These are phyloP conservation scores for Agapornis roseicollis DNA, from an alignment of 2,113 vertebrate species.

Conservation along the genomic window DNA sequence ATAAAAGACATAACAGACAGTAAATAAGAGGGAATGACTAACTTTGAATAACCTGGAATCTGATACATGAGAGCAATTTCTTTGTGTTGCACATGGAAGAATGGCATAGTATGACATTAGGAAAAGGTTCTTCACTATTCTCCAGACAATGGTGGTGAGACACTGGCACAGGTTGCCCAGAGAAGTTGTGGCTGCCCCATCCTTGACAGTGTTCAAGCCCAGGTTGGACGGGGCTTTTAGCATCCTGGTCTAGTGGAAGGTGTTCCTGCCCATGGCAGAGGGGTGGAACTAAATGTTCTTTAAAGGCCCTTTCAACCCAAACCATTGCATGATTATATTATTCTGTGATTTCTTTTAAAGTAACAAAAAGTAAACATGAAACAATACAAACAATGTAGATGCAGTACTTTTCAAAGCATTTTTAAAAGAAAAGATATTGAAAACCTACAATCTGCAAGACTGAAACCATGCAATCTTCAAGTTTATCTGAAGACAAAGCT, in stretches of 20 bases:
- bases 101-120: background rate
- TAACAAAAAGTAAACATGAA: background rate
- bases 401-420: background rate
- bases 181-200: background rate
- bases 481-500: background rate
- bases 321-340: background rate
- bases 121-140: background rate
- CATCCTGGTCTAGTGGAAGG: background rate
- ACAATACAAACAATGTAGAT: background rate
- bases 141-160: background rate
- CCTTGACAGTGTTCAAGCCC: background rate
- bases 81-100: background rate
- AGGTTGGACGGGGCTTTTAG: background rate
- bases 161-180: background rate
- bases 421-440: background rate
- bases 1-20: background rate
- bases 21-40: background rate
- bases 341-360: background rate
- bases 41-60: background rate
- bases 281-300: background rate
- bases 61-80: background rate
- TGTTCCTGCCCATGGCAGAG: background rate
- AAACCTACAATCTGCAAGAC: background rate
- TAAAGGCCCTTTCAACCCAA: background rate
- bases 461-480: background rate